Conservation (phyloP, 1,140 invertebrate genomes). For the Apis cerana region DNA sequence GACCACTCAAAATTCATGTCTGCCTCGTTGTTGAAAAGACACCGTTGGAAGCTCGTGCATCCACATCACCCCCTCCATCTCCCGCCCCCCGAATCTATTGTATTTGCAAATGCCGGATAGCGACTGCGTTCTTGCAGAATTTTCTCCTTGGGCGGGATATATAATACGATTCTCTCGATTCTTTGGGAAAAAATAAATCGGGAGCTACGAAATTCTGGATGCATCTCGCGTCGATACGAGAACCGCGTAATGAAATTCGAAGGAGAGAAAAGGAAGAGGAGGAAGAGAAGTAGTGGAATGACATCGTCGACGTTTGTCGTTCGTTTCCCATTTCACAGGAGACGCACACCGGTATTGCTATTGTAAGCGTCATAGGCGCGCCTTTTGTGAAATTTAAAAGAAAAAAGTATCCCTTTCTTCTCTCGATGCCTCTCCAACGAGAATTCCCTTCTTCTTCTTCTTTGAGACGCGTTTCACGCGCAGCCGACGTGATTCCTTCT, state of each 20-base stretch:
- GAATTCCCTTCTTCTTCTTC: background rate
- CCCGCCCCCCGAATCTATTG: conserved; percentile 8
- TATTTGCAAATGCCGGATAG: conserved; percentile 32
- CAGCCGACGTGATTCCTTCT: background rate
- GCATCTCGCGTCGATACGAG: background rate
- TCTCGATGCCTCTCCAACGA: background rate
- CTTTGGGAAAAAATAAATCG: background rate
- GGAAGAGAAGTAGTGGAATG: no score
- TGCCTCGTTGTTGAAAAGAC: conserved; percentile 39
- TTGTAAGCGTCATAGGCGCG: background rate
- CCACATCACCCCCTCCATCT: conserved; percentile 4
- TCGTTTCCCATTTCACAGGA: background rate
- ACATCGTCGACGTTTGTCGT: background rate
- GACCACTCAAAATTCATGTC: conserved; percentile 53
- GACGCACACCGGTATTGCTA: background rate
- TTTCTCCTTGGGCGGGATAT: background rate
- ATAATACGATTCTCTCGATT: no score
- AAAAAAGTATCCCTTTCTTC: background rate
- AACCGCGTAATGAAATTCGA: background rate
- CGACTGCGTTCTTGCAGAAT: conserved; percentile 5
- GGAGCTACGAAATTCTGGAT: background rate
- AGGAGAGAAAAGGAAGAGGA: background rate
- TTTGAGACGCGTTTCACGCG: background rate
- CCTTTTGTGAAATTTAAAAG: background rate
- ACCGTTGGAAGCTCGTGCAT: background rate